Evolutionary conservation across 2,797 vertebrate species (phyloP), one percentile per base, ranked within the genome.

Genomic region (Lacerta agilis): DNA sequence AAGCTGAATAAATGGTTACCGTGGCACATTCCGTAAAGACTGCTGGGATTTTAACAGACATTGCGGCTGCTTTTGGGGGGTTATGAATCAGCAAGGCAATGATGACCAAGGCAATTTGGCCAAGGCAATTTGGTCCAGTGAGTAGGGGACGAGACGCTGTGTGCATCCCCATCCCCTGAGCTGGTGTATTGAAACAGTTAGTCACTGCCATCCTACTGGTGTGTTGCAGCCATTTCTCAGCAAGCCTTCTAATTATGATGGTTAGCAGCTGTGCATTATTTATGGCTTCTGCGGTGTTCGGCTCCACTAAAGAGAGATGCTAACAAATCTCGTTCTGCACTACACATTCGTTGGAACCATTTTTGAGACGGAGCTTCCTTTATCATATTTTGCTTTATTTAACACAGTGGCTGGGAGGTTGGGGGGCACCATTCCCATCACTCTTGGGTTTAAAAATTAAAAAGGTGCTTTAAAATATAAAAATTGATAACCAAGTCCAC

Each of bases 1-100:
- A 80, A 61, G 13, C 6, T 13, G n/a, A 49, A 38, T 36, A 79
- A 83, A 64, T 10, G 58, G 45, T 79, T 84, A 61, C 79, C 17
- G 23, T 85, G 69, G 27, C 29, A 66, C 43, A 55, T 87, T 75
- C 75, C 10, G 29, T 49, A 71, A 58, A 49, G 41, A 38, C 71
- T 18, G 18, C 33, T 87, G 78, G 41, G 55, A 86, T 36, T 79
- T 71, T 29, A 20, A 58, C 25, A 67, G 82, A 11, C 43, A 61
- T 58, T 75, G 8, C 64, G 1, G 8, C 49, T 29, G 41, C 33
- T 0, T 49, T 85, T 85, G 78, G 71, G 25, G 43, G n/a, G 8
- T 38, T 55, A 85, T 87, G 85, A 90, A 86, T 75, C 33, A 78
- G 73, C 49, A 91, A 93, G 61, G 85, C 83, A 79, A 84, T 77